Evolutionary conservation across 1,140 invertebrate species (phyloP).

Genomic region (Plodia interpunctella): DNA sequence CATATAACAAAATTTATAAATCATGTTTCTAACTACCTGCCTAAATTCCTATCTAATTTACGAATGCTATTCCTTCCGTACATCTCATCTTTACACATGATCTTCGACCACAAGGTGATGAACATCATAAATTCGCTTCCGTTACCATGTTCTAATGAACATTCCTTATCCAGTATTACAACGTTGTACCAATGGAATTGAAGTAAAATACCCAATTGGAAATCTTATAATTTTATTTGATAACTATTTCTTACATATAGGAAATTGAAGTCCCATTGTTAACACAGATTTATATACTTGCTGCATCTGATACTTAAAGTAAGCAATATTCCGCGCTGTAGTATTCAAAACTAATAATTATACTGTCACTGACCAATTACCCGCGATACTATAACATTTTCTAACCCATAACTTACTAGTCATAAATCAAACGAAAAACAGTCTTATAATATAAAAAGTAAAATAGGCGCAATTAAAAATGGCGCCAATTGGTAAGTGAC

Average conservation of each 20-base stretch:
- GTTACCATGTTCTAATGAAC: not conserved
- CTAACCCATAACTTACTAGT: slow-evolving; percentile 1
- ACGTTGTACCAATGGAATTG: slow-evolving; percentile 11
- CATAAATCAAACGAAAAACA: slow-evolving; percentile 26
- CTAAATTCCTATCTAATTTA: slow-evolving; percentile 66
- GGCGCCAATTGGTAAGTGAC: slow-evolving; percentile 17
- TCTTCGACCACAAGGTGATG: slow-evolving; percentile 9
- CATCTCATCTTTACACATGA: slow-evolving; percentile 38
- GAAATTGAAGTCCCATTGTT: not conserved
- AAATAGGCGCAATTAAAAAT: slow-evolving; percentile 17
- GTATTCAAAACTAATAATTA: not conserved
- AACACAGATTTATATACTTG: not conserved
- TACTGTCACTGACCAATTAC: slow-evolving; percentile 26
- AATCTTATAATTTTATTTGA: slow-evolving; percentile 21
- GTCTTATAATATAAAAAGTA: slow-evolving; percentile 29
- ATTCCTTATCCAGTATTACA: not conserved
- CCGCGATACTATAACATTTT: not conserved
- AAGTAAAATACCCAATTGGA: slow-evolving; percentile 19
- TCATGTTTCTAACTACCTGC: slow-evolving; percentile 50
- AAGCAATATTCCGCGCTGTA: not conserved
- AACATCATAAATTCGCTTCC: not conserved
- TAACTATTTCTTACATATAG: slow-evolving; percentile 11
- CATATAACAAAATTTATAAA: slow-evolving; percentile 45
- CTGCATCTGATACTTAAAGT: not conserved
- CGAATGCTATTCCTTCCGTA: slow-evolving; percentile 42